Conservation (phyloP, 2,888 invertebrate genomes). For the Ethmia dodecea region DNA sequence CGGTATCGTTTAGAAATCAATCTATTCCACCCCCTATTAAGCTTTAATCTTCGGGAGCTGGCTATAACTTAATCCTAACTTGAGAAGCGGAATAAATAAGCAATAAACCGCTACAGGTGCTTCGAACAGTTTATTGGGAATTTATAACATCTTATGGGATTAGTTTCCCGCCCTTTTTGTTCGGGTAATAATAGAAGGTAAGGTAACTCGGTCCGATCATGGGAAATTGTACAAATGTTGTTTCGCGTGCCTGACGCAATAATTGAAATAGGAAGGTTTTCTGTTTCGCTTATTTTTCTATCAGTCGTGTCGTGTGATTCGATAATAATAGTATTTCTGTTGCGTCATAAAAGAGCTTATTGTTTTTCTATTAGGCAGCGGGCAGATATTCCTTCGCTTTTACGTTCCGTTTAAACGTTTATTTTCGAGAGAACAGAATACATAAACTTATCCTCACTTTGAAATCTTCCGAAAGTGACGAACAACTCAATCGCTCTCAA, state of each 20-base stretch:
- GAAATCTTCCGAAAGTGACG: too few relatives aligned
- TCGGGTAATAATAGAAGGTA: slow-evolving; percentile 15
- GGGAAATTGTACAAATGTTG: slow-evolving; percentile 56
- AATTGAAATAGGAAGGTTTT: slow-evolving; percentile 65
- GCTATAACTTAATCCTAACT: slow-evolving; percentile 74
- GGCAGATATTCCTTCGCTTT: too few relatives aligned
- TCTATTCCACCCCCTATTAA: slow-evolving; percentile 67
- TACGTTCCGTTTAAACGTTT: too few relatives aligned
- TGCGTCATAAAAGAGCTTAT: slow-evolving; percentile 12
- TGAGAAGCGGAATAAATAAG: slow-evolving; percentile 73
- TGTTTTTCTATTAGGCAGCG: slow-evolving; percentile 7
- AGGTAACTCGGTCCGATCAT: slow-evolving; percentile 34
- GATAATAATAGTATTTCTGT: slow-evolving; percentile 22
- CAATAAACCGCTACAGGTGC: slow-evolving; percentile 73
- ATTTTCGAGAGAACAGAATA: too few relatives aligned
- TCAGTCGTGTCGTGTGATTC: slow-evolving; percentile 27
- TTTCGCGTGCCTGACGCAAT: slow-evolving; percentile 58
- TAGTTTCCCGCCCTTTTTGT: slow-evolving; percentile 22
- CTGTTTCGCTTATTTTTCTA: slow-evolving; percentile 46
- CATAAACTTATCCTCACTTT: not conserved
- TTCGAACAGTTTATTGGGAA: slow-evolving; percentile 47
- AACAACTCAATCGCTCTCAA: slow-evolving; percentile 10
- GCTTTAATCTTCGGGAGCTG: slow-evolving; percentile 72
- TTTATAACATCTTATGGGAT: slow-evolving; percentile 43
- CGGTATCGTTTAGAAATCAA: slow-evolving; percentile 68